phyloP scores from a whole-genome alignment of 2,888 invertebrate species.

The Hirtodrosophila confusa region DNA sequence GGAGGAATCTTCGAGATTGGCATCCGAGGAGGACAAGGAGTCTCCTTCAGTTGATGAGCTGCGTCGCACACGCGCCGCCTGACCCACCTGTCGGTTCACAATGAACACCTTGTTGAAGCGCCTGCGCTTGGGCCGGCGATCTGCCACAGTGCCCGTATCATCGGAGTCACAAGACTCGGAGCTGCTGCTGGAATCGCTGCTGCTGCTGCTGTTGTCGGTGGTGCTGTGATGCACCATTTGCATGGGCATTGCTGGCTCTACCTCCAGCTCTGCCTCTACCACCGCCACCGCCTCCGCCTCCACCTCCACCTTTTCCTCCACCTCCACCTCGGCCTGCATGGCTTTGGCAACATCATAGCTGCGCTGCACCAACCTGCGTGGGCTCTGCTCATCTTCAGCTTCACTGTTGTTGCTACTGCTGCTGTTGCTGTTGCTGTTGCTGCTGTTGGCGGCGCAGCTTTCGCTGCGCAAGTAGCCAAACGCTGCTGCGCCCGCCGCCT shows the following conservation, averaged over 20 bases:
- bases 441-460: constrained; percentile 59
- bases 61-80: constrained; percentile 60
- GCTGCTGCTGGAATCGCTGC: constrained; percentile 80
- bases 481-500: constrained; percentile 10
- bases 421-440: constrained; percentile 40
- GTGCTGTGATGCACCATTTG: constrained; percentile 60
- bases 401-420: constrained; percentile 45
- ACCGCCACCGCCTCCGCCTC: constrained; percentile 34
- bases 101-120: constrained; percentile 88
- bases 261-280: neutral
- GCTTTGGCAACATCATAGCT: constrained; percentile 79
- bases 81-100: constrained; percentile 85
- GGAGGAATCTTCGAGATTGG: constrained; percentile 86
- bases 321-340: constrained; percentile 36
- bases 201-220: constrained; percentile 74
- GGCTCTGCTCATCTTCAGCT: constrained; percentile 34
- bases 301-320: too few species aligned
- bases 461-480: constrained; percentile 65
- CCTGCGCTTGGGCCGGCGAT: constrained; percentile 85
- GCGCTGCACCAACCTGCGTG: constrained; percentile 73
- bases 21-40: constrained; percentile 86
- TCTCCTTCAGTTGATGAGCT: constrained; percentile 87
- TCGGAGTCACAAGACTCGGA: constrained; percentile 84
- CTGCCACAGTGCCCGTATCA: constrained; percentile 86
- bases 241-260: constrained; percentile 11